These are phyloP conservation scores for Brenthis daphne DNA, from an alignment of 2,888 invertebrate genomes.

Conservation along the genomic window DNA sequence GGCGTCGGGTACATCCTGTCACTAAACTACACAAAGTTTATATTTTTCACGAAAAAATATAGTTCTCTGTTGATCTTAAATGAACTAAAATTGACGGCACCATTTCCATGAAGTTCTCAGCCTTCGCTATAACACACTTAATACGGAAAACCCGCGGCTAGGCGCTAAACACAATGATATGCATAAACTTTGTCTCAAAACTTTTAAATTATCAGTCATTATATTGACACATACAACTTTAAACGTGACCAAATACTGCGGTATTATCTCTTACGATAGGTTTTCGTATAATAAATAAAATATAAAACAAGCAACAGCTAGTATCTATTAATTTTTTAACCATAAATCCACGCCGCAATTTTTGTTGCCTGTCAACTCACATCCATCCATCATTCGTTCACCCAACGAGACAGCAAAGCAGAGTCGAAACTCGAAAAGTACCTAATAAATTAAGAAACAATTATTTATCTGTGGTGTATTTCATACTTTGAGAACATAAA, in stretches of 20 bases:
- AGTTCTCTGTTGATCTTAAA: slow-evolving; percentile 65
- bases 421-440: slow-evolving; percentile 2
- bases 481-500: too few relatives aligned
- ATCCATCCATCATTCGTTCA: slow-evolving; percentile 52
- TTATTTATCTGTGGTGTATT: too few relatives aligned
- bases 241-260: slow-evolving; percentile 20
- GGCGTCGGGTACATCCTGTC: slow-evolving; percentile 87
- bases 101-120: slow-evolving; percentile 63
- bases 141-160: slow-evolving; percentile 65
- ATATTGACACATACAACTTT: slow-evolving; percentile 60
- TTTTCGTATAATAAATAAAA: slow-evolving; percentile 46
- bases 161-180: slow-evolving; percentile 76
- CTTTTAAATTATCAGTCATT: slow-evolving; percentile 76
- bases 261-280: slow-evolving; percentile 24
- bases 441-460: too few relatives aligned
- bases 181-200: slow-evolving; percentile 77
- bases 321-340: slow-evolving; percentile 61
- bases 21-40: slow-evolving; percentile 42
- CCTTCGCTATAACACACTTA: slow-evolving; percentile 71
- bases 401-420: slow-evolving; percentile 27
- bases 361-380: slow-evolving; percentile 66
- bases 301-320: slow-evolving; percentile 53
- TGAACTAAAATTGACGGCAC: slow-evolving; percentile 59
- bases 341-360: slow-evolving; percentile 79
- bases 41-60: slow-evolving; percentile 61